Base-by-base conservation (phyloP, 2,888 invertebrate species). In the Calameuta pallipes region DNA sequence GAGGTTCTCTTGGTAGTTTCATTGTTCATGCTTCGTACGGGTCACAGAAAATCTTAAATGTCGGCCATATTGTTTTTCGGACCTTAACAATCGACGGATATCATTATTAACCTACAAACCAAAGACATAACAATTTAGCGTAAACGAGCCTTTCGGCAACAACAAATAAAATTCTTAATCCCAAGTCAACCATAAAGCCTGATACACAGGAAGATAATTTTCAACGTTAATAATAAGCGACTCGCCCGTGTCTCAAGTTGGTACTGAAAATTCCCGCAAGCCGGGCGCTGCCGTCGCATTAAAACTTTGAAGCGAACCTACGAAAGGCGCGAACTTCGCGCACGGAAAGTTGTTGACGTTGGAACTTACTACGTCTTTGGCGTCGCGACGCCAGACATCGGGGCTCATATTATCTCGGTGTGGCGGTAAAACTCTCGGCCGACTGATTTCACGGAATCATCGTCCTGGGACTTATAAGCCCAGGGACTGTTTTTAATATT, bases 401-500 rank as follows among this genome's bases (percentile, higher is more conserved):
- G 23, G 23, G 56, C 9, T 56, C 23, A 23, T 56, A 56, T 56
- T 56, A 56, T 56, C 23, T 6, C 9, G 56, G 23, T 23, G 23
- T 23, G 23, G 9, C 2, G 4, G 37, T 15, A 37, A 37, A 4
- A 23, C 23, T 23, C 56, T 23, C 9, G 1, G 69, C 37, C 76
- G 69, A 33, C 75, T 76, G 78, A 74, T 78, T 78, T 70, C 76
- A 37, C 74, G 81, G 81, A 86, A 88, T 86, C 83, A 82, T 83
- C 83, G 86, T 71, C 81, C 80, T 69, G 87, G 86, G 88, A 88
- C 84, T 81, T 83, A 81, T 71, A 84, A 85, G 82, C 77, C 82
- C 78, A 76, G 82, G 82, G 81, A 86, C 84, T 85, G 86, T 86
- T 85, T 84, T 85, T 83, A 87, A 87, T 86, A 88, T 85, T 86